Evolutionary conservation across 2,797 vertebrate species (phyloP).

Genomic region (Gymnoscopelus microlampas): DNA sequence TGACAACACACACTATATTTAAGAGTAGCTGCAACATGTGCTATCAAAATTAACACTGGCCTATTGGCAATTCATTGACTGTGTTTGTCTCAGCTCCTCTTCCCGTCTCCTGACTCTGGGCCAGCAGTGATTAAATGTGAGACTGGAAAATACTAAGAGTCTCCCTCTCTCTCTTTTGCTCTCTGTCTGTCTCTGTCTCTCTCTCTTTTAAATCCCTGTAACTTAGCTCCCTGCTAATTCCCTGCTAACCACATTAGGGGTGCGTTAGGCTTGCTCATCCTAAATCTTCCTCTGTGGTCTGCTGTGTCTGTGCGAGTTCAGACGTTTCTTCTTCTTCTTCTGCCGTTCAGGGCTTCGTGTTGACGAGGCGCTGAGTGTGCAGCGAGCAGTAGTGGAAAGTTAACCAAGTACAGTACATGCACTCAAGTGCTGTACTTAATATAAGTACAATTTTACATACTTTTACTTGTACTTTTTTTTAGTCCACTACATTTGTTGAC

Average conservation of each 20-base stretch:
- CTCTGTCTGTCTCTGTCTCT: conserved; percentile 19
- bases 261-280: conserved; percentile 36
- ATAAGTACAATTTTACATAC: too few relatives aligned
- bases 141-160: conserved; percentile 34
- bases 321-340: conserved; percentile 19
- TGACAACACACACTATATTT: conserved; percentile 34
- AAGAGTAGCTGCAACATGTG: not conserved
- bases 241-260: conserved; percentile 46
- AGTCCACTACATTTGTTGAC: too few relatives aligned
- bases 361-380: not conserved
- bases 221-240: conserved; percentile 27
- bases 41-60: conserved; percentile 20
- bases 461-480: too few relatives aligned
- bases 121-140: conserved; percentile 43
- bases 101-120: conserved; percentile 36
- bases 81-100: conserved; percentile 49
- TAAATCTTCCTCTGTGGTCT: conserved; percentile 50
- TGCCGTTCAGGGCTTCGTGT: conserved; percentile 10
- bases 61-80: conserved; percentile 35
- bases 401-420: too few relatives aligned
- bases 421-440: too few relatives aligned
- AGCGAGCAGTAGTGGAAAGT: too few relatives aligned
- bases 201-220: conserved; percentile 47
- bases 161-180: conserved; percentile 12
- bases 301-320: conserved; percentile 36